phyloP scores from a whole-genome alignment of 1,140 invertebrate species.

The Ericerus pela region DNA sequence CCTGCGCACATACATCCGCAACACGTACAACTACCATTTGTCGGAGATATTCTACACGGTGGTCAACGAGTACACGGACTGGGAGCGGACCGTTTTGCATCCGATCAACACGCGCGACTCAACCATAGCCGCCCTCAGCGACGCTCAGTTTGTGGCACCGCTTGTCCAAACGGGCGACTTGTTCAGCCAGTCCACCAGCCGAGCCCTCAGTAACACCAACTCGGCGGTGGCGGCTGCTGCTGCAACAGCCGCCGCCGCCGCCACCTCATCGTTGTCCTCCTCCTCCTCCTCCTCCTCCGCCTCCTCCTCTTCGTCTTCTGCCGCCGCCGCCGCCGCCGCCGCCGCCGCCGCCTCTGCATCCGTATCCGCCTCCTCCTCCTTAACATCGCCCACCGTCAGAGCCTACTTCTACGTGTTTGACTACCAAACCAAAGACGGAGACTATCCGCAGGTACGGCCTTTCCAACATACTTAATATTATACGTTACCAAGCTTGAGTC shows the following conservation, averaged over 20 bases:
- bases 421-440: constrained; percentile 81
- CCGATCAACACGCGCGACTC: constrained; percentile 83
- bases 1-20: constrained; percentile 81
- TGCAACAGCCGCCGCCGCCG: constrained; percentile 32
- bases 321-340: constrained; percentile 2
- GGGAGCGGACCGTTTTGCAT: constrained; percentile 82
- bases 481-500: no score
- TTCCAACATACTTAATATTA: no score
- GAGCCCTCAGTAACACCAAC: constrained; percentile 34
- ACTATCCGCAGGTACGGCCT: constrained; percentile 77
- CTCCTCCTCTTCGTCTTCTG: no score
- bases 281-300: background rate
- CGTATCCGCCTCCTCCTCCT: background rate
- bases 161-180: constrained; percentile 68
- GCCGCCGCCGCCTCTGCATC: no score
- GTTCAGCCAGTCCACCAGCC: constrained; percentile 33
- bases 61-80: constrained; percentile 94
- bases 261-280: background rate
- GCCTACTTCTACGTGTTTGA: constrained; percentile 86
- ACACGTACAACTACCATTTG: constrained; percentile 84
- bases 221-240: constrained; percentile 33
- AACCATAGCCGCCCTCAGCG: constrained; percentile 79
- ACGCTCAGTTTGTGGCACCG: constrained; percentile 78
- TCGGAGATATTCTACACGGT: constrained; percentile 93
- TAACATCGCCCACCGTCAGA: constrained; percentile 29